phyloP scores from a whole-genome alignment of 2,113 vertebrate species.

The Melanostigma gelatinosum region DNA sequence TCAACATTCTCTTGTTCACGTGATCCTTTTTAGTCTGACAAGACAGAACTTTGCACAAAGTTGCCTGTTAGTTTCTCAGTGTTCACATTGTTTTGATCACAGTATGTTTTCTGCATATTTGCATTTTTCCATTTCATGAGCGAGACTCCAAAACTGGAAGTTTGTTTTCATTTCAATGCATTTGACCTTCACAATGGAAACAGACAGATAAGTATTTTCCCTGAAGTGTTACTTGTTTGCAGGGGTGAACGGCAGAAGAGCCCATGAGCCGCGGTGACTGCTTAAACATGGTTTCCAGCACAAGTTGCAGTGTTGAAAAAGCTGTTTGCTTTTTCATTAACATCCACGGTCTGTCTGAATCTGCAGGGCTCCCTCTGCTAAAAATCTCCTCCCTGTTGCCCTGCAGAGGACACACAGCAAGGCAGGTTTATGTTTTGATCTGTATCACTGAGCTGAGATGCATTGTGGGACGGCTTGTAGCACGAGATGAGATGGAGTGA shows the following conservation, averaged over 20 bases:
- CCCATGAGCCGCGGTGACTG: slow-evolving; percentile 32
- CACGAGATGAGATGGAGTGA: not conserved
- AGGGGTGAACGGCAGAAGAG: slow-evolving; percentile 16
- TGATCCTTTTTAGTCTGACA: slow-evolving; percentile 2
- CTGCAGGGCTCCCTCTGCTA: slow-evolving; percentile 44
- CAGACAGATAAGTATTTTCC: slow-evolving; percentile 68
- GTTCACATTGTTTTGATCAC: slow-evolving; percentile 40
- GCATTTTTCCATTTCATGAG: slow-evolving; percentile 56
- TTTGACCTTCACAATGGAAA: slow-evolving; percentile 66
- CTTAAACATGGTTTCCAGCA: slow-evolving; percentile 69
- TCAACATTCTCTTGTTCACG: not conserved
- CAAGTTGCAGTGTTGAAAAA: slow-evolving; percentile 52
- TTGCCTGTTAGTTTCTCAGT: slow-evolving; percentile 17
- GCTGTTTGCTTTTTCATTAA: slow-evolving; percentile 76
- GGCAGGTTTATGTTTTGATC: slow-evolving; percentile 47
- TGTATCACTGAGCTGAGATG: slow-evolving; percentile 32
- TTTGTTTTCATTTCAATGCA: slow-evolving; percentile 74
- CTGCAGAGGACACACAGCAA: slow-evolving; percentile 26
- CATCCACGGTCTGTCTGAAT: slow-evolving; percentile 65
- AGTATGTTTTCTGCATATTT: slow-evolving; percentile 41
- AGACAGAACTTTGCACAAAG: slow-evolving; percentile 26
- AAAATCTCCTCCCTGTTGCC: slow-evolving; percentile 34
- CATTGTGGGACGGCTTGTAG: not conserved
- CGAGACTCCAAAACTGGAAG: slow-evolving; percentile 48
- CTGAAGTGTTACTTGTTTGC: slow-evolving; percentile 61